A percentile compares a stretch with the other conserved stretches of the same genome.
phyloP scores from a whole-genome alignment of 92 coral and sea anemone species.

The Epizoanthus fatuus region DNA sequence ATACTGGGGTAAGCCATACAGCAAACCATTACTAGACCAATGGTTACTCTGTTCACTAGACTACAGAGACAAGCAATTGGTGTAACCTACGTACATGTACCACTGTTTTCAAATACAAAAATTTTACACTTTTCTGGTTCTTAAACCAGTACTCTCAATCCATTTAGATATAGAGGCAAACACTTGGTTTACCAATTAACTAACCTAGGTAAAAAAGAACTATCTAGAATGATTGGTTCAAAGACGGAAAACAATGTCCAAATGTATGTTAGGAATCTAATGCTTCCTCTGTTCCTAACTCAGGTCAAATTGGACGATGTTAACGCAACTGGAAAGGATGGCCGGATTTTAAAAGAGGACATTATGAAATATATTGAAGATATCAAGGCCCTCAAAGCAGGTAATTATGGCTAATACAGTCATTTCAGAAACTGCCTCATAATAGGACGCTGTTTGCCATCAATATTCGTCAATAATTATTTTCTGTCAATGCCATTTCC shows the following conservation, averaged over 20 bases:
- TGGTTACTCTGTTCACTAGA: too few relatives aligned
- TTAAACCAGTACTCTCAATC: too few relatives aligned
- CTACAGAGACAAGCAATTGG: too few relatives aligned
- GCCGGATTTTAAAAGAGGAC: constrained; percentile 93
- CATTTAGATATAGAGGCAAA: too few relatives aligned
- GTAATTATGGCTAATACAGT: background rate
- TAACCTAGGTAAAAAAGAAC: background rate
- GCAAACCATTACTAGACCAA: too few relatives aligned
- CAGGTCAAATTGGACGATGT: constrained; percentile 83
- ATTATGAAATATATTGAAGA: constrained; percentile 76
- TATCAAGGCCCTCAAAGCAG: constrained; percentile 58
- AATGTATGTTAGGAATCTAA: background rate
- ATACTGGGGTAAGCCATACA: too few relatives aligned
- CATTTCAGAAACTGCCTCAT: background rate
- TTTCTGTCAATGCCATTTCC: background rate
- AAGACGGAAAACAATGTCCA: background rate
- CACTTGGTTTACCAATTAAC: too few relatives aligned
- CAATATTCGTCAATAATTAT: background rate
- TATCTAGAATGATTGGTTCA: background rate
- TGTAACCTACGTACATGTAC: too few relatives aligned
- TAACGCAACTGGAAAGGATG: constrained; percentile 92
- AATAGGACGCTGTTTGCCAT: background rate
- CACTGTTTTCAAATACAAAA: too few relatives aligned
- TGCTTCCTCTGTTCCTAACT: background rate
- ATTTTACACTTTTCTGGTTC: too few relatives aligned